Evolutionary conservation across 1,140 invertebrate species (phyloP).

Genomic region (Bilobella aurantiaca): DNA sequence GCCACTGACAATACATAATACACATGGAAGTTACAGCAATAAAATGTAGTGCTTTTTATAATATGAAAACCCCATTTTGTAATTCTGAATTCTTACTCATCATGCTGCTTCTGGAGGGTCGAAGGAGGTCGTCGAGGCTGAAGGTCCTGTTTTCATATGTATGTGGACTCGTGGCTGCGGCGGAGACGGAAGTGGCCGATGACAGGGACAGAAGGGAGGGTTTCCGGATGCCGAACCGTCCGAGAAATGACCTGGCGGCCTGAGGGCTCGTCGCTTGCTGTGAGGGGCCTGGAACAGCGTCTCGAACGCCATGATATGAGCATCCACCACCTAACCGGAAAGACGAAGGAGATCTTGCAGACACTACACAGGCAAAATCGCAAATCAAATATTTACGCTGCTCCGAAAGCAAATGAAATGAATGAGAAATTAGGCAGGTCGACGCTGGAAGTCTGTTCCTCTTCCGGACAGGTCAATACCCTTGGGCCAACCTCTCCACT

Average conservation of each 20-base stretch:
- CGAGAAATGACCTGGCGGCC: constrained; percentile 51
- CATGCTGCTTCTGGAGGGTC: constrained; percentile 48
- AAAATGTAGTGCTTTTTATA: too few species aligned
- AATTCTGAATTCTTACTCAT: constrained; percentile 26
- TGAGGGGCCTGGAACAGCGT: constrained; percentile 36
- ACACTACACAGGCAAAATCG: constrained; percentile 20
- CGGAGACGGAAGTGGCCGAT: constrained; percentile 37
- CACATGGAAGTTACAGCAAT: too few species aligned
- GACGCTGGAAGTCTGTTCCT: too few species aligned
- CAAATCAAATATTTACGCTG: constrained; percentile 13
- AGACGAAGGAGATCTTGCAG: constrained; percentile 34
- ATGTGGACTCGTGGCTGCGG: constrained; percentile 38
- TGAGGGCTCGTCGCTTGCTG: constrained; percentile 42
- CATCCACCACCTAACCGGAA: constrained; percentile 33
- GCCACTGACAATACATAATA: too few species aligned
- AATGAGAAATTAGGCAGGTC: too few species aligned
- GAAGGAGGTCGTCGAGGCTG: constrained; percentile 69
- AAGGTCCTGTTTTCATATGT: constrained; percentile 53
- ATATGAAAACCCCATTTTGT: too few species aligned
- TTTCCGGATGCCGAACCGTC: constrained; percentile 66
- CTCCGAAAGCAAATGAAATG: constrained; percentile 17
- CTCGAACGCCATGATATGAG: constrained; percentile 33
- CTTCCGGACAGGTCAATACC: too few species aligned
- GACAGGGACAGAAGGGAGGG: constrained; percentile 61
- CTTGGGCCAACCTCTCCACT: too few species aligned